A percentile compares a stretch with the other conserved stretches of the same genome.
Conservation (phyloP, 2,797 vertebrate genomes). For the Gymnothorax javanicus region DNA sequence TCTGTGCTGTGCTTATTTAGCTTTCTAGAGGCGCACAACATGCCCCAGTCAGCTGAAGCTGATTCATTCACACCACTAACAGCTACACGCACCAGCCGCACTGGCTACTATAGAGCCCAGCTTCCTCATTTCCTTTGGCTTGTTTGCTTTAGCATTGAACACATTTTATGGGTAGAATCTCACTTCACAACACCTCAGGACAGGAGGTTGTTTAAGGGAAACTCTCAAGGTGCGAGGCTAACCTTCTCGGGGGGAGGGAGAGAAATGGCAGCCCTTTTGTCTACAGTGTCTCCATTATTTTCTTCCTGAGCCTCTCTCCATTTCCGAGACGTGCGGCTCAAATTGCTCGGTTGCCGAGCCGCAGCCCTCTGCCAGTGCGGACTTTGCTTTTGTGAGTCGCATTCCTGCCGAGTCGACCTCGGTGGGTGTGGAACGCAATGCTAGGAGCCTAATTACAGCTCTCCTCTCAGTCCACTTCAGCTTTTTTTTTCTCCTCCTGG, state of each 20-base stretch:
- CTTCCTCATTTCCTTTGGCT: neutral
- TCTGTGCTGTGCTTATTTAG: constrained; percentile 10
- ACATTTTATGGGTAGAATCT: neutral
- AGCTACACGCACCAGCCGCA: neutral
- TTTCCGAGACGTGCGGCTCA: constrained; percentile 35
- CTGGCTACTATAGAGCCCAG: neutral
- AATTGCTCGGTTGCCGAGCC: neutral
- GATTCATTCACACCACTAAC: constrained; percentile 24
- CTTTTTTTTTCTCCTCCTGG: constrained; percentile 30
- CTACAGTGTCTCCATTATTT: neutral
- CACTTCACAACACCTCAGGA: neutral
- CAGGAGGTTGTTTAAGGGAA: neutral
- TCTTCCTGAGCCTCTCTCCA: constrained; percentile 25
- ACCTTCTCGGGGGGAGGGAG: neutral
- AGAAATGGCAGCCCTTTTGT: neutral
- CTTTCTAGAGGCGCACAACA: neutral
- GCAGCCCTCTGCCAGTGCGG: neutral
- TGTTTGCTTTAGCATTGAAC: neutral
- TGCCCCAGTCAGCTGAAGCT: constrained; percentile 29
- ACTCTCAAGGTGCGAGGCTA: neutral
- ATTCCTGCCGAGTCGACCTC: constrained; percentile 57
- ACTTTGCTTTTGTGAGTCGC: constrained; percentile 56
- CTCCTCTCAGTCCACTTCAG: constrained; percentile 58
- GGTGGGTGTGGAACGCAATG: constrained; percentile 63
- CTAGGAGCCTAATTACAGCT: constrained; percentile 66